Evolutionary conservation across 2,113 vertebrate genomes (phyloP).

Genomic region (Takifugu flavidus): DNA sequence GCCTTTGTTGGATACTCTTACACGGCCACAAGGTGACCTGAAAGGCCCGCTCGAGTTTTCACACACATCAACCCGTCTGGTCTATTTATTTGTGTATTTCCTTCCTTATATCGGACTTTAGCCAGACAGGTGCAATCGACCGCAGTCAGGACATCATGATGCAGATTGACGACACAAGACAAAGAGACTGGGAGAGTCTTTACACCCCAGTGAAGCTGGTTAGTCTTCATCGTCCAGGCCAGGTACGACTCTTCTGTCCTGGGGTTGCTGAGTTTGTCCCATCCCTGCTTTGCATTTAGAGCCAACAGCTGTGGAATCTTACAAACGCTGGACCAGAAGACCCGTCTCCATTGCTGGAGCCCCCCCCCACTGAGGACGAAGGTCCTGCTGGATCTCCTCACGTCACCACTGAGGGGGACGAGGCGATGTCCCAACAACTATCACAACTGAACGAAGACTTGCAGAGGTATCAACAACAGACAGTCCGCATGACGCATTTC

Average conservation of each 20-base stretch:
- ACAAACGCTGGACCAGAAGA: conserved; percentile 30
- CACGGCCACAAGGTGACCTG: conserved; percentile 75
- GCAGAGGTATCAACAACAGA: conserved; percentile 41
- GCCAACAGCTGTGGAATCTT: conserved; percentile 46
- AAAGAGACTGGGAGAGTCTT: conserved; percentile 24
- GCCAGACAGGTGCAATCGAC: conserved; percentile 68
- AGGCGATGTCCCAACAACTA: conserved; percentile 9
- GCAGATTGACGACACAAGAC: conserved; percentile 61
- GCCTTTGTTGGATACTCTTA: conserved; percentile 87
- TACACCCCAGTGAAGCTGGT: conserved; percentile 48
- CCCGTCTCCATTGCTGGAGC: conserved; percentile 36
- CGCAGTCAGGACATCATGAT: conserved; percentile 71
- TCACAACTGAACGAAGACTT: conserved; percentile 39
- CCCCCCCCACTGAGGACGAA: conserved; percentile 37
- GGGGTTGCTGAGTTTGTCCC: background rate
- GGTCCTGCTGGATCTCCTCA: conserved; percentile 22
- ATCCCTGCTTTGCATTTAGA: conserved; percentile 35
- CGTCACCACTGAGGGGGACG: conserved; percentile 19
- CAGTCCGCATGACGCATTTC: background rate
- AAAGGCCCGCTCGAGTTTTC: background rate
- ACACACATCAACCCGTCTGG: background rate
- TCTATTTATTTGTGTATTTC: background rate
- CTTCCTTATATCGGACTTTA: conserved; percentile 21
- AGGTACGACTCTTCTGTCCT: too few relatives aligned
- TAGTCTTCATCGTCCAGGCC: conserved; percentile 1